These are phyloP conservation scores for Reinhardtius hippoglossoides DNA, from an alignment of 2,113 vertebrate species.

Conservation along the genomic window DNA sequence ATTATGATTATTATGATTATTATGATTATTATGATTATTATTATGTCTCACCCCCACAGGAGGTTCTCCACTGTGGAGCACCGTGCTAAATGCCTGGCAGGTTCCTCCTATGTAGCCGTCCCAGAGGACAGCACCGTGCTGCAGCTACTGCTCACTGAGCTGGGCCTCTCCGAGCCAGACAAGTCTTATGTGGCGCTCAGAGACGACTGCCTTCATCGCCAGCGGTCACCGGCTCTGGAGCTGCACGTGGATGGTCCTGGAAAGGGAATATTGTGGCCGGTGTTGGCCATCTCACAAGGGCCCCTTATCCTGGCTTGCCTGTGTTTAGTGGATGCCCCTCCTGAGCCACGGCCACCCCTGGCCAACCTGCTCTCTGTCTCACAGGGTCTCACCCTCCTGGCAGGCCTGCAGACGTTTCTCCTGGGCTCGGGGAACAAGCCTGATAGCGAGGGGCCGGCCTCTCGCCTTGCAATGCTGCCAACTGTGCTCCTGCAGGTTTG, in stretches of 20 bases:
- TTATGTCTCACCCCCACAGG: slow-evolving; percentile 73
- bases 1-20: not conserved
- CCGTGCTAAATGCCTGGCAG: slow-evolving; percentile 84
- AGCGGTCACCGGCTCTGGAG: slow-evolving; percentile 81
- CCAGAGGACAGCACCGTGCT: slow-evolving; percentile 87
- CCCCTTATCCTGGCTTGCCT: slow-evolving; percentile 87
- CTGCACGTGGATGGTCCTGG: slow-evolving; percentile 72
- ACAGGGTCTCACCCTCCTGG: slow-evolving; percentile 87
- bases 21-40: not conserved
- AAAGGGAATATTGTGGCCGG: slow-evolving; percentile 88
- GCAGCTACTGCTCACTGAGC: slow-evolving; percentile 87
- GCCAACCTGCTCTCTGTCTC: slow-evolving; percentile 87
- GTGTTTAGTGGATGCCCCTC: slow-evolving; percentile 87
- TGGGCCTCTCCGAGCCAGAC: slow-evolving; percentile 83
- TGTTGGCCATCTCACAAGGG: slow-evolving; percentile 86
- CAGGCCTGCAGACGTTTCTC: slow-evolving; percentile 87
- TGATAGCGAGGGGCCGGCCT: slow-evolving; percentile 82
- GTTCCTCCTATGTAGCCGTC: slow-evolving; percentile 82
- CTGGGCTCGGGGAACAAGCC: slow-evolving; percentile 76
- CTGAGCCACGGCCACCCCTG: slow-evolving; percentile 85
- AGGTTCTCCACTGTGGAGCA: slow-evolving; percentile 91
- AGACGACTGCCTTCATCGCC: slow-evolving; percentile 87
- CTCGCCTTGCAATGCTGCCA: slow-evolving; percentile 84
- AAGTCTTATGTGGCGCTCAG: slow-evolving; percentile 83
- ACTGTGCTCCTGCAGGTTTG: slow-evolving; percentile 88